Evolutionary conservation across 2,888 invertebrate genomes (phyloP), one percentile per base, ranked within the genome.

Genomic region (Acrobasis consociella): DNA sequence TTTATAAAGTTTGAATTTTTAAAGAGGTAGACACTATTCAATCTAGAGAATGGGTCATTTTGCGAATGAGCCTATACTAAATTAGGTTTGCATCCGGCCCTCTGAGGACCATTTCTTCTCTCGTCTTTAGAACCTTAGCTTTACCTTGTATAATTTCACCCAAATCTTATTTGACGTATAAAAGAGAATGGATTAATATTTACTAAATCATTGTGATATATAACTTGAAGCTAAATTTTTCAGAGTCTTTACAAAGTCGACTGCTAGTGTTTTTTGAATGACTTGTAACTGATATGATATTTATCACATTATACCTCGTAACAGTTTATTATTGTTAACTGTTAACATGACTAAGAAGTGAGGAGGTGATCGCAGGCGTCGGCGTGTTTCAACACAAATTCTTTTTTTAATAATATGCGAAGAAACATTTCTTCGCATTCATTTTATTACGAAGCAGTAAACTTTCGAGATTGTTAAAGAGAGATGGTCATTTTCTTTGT

Each of bases 301-400:
- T 83, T 77, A 76, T 81, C 78, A 76, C 80, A 79, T 80, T 82
- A 80, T 85, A 85, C 81, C 80, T 84, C 82, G 72, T 83, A 82
- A 87, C 86, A 85, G 85, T 87, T 85, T 86, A 86, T 88, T 86
- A 85, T 86, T 89, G 88, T 90, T 89, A 76, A 85, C 86, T 88
- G 86, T 89, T 87, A 77, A 74, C 55, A 81, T 76, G 75, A 73
- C 71, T 81, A 77, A 80, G 77, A 39, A 17, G 9, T 61, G 62
- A 61, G 65, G 56, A 49, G 63, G 58, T 55, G 62, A 17, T 59
- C 62, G 63, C 58, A 65, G 52, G 51, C 62, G 55, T 52, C 55
- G 50, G 39, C 13, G 11, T 9, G 31, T 52, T 50, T 50, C 11
- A 22, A 11, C 5, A 11, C 10, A 51, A 31, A 8, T 31, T 7